A percentile compares a stretch with the other conserved stretches of the same genome.
These are phyloP conservation scores for Holcopasites calliopsidis DNA, from an alignment of 1,140 invertebrate genomes.

Conservation along the genomic window DNA sequence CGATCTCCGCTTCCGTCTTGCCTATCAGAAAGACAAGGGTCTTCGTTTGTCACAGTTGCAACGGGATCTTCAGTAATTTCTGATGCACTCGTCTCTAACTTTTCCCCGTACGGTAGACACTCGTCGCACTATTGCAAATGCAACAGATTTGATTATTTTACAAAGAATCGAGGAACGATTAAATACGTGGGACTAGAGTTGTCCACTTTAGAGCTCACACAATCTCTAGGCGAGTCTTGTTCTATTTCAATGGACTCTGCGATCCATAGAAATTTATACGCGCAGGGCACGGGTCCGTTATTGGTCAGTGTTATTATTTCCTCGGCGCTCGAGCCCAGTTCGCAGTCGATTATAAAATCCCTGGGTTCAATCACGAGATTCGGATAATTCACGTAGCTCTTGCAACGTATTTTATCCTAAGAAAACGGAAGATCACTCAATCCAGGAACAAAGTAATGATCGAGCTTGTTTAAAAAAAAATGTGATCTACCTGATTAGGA, in stretches of 20 bases:
- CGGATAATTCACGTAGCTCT: slow-evolving; percentile 78
- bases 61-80: background rate
- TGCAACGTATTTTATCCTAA: slow-evolving; percentile 76
- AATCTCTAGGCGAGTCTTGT: background rate
- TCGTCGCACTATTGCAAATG: background rate
- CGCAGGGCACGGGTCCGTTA: slow-evolving; percentile 74
- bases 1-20: slow-evolving; percentile 28
- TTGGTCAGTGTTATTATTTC: slow-evolving; percentile 74
- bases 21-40: background rate
- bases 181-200: background rate
- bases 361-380: slow-evolving; percentile 69
- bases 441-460: no score
- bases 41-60: background rate
- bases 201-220: background rate
- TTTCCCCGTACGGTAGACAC: background rate
- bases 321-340: slow-evolving; percentile 65
- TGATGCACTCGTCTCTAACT: background rate
- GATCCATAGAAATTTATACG: slow-evolving; percentile 73
- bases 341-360: slow-evolving; percentile 71
- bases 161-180: background rate
- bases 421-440: slow-evolving; percentile 17
- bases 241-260: slow-evolving; percentile 67
- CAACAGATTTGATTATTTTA: background rate
- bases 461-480: background rate
- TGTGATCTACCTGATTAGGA: slow-evolving; percentile 52